Conservation (phyloP, 2,888 invertebrate species). For the Catocala nupta region DNA sequence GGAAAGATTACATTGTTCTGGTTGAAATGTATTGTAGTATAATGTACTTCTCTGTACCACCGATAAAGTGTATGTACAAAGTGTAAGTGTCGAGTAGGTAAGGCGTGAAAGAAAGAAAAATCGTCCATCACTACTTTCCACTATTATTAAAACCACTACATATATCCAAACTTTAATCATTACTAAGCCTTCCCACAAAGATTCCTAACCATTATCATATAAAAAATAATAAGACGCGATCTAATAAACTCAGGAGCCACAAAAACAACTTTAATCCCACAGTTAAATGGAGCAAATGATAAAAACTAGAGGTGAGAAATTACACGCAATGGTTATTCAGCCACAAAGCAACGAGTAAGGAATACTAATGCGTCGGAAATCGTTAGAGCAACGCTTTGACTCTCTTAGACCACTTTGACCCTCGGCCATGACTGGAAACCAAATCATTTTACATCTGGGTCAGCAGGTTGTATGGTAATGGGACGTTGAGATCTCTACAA, state of each 20-base stretch:
- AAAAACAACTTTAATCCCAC: slow-evolving; percentile 1
- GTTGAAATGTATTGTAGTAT: no score
- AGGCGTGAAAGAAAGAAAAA: no score
- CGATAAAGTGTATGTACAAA: no score
- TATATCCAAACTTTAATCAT: no score
- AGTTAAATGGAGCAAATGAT: slow-evolving; percentile 6
- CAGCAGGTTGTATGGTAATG: slow-evolving; percentile 29
- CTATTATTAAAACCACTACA: no score
- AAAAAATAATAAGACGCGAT: neutral
- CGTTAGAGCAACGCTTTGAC: slow-evolving; percentile 52
- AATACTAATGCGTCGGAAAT: slow-evolving; percentile 49
- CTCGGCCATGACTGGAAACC: slow-evolving; percentile 44
- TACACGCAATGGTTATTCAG: slow-evolving; percentile 32
- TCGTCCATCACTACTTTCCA: no score
- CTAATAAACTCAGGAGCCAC: neutral
- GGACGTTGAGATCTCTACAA: slow-evolving; percentile 24
- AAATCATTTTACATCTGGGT: slow-evolving; percentile 50
- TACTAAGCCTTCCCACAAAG: no score
- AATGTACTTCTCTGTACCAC: no score
- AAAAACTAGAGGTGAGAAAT: slow-evolving; percentile 25
- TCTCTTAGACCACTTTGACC: slow-evolving; percentile 37
- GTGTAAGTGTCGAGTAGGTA: no score
- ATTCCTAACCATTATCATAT: no score
- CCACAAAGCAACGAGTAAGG: slow-evolving; percentile 27
- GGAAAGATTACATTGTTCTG: no score